A percentile compares a stretch with the other conserved stretches of the same genome.
These are phyloP conservation scores for Enteromius trimaculatus DNA, from an alignment of 2,797 vertebrate genomes.

Conservation along the genomic window DNA sequence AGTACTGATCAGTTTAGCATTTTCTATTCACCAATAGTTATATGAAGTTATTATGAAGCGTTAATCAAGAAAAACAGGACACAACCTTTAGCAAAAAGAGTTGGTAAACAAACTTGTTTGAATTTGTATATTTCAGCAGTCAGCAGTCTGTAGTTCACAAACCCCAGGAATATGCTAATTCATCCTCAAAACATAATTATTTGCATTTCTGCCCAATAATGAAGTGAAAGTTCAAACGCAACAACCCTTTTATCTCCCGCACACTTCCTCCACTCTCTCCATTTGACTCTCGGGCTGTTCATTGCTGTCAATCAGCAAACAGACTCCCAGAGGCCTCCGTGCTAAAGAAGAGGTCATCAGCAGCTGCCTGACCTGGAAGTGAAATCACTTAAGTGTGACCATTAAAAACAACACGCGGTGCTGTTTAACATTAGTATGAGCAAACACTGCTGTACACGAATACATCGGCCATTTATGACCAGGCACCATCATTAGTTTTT, in stretches of 20 bases:
- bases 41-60: background rate
- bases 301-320: conserved; percentile 30
- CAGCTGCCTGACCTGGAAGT: conserved; percentile 66
- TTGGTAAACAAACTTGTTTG: background rate
- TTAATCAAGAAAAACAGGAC: background rate
- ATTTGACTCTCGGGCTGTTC: conserved; percentile 38
- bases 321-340: conserved; percentile 30
- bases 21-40: no score
- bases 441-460: conserved; percentile 3
- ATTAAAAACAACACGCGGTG: conserved; percentile 37
- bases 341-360: conserved; percentile 66
- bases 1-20: background rate
- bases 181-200: conserved; percentile 5
- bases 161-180: conserved; percentile 17
- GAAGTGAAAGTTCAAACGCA: conserved; percentile 50
- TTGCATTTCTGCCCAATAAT: conserved; percentile 10
- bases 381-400: conserved; percentile 63
- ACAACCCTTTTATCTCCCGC: conserved; percentile 59
- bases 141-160: background rate
- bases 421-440: conserved; percentile 20
- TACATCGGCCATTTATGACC: background rate
- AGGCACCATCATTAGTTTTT: background rate
- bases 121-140: background rate
- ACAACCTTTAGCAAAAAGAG: background rate
- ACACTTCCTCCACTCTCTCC: conserved; percentile 29